These are phyloP conservation scores for Takifugu flavidus DNA, from an alignment of 2,113 vertebrate genomes.

Conservation along the genomic window DNA sequence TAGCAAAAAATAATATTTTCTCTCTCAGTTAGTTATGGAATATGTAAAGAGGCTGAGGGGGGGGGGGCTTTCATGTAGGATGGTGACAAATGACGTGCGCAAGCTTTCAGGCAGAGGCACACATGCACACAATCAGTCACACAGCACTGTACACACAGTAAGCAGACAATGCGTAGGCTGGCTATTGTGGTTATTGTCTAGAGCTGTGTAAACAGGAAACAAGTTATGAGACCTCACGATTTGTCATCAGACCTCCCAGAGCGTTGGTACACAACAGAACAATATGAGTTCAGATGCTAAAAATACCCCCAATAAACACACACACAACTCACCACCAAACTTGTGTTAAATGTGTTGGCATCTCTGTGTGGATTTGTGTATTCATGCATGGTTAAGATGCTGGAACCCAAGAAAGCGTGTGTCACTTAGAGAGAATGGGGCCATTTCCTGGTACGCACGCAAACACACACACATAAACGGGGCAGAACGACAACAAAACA, in stretches of 20 bases:
- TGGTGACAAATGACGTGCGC: slow-evolving; percentile 39
- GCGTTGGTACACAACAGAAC: slow-evolving; percentile 42
- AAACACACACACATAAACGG: background rate
- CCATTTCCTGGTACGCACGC: slow-evolving; percentile 57
- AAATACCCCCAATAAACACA: slow-evolving; percentile 35
- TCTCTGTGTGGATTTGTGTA: background rate
- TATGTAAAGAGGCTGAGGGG: slow-evolving; percentile 7
- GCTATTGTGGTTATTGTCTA: slow-evolving; percentile 48
- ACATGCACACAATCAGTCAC: slow-evolving; percentile 22
- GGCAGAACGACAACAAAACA: slow-evolving; percentile 34
- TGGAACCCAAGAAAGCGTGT: slow-evolving; percentile 57
- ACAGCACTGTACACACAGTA: slow-evolving; percentile 33
- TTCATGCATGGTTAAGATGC: slow-evolving; percentile 33
- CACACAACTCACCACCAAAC: background rate
- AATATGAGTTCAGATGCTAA: slow-evolving; percentile 48
- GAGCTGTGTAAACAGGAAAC: slow-evolving; percentile 65
- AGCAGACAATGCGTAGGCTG: slow-evolving; percentile 45
- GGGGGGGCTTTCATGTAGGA: slow-evolving; percentile 29
- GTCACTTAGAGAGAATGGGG: slow-evolving; percentile 48
- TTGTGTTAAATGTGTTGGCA: background rate
- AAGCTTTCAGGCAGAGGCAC: slow-evolving; percentile 32
- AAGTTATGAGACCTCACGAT: slow-evolving; percentile 36
- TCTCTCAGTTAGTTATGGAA: slow-evolving; percentile 37
- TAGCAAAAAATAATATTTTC: slow-evolving; percentile 54
- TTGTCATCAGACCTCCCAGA: slow-evolving; percentile 58